Evolutionary conservation across 2,797 vertebrate genomes (phyloP).

Genomic region (Gephyroberyx darwinii): DNA sequence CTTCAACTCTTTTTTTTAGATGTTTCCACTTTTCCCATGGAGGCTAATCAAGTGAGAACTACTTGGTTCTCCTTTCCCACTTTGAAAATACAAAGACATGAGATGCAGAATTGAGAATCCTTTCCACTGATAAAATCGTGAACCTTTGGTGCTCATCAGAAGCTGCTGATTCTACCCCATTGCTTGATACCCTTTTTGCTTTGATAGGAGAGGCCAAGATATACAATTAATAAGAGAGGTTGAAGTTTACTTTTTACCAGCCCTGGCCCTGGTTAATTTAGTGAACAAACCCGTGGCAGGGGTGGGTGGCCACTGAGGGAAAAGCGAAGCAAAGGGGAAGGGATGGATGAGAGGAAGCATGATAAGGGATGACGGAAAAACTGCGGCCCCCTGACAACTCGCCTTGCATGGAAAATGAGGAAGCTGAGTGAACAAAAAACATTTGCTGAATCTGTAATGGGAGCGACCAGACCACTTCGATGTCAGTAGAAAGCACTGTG

Average conservation of each 20-base stretch:
- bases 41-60: slow-evolving; percentile 40
- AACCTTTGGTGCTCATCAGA: slow-evolving; percentile 6
- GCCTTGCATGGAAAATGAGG: slow-evolving; percentile 67
- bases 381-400: slow-evolving; percentile 61
- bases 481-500: slow-evolving; percentile 27
- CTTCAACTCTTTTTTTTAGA: slow-evolving; percentile 34
- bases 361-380: slow-evolving; percentile 66
- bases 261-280: slow-evolving; percentile 65
- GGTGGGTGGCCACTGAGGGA: slow-evolving; percentile 56
- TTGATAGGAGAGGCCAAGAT: slow-evolving; percentile 56
- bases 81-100: slow-evolving; percentile 49
- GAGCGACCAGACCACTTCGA: slow-evolving; percentile 45
- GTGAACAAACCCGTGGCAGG: slow-evolving; percentile 68
- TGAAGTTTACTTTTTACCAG: slow-evolving; percentile 60
- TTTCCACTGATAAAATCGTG: slow-evolving; percentile 32
- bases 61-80: slow-evolving; percentile 18
- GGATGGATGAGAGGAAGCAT: slow-evolving; percentile 63
- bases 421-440: slow-evolving; percentile 64
- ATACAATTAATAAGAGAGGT: slow-evolving; percentile 71
- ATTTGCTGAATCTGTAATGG: slow-evolving; percentile 70
- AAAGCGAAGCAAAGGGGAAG: slow-evolving; percentile 40
- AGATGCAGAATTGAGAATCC: slow-evolving; percentile 35
- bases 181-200: slow-evolving; percentile 30
- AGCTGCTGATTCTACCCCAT: slow-evolving; percentile 25
- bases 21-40: slow-evolving; percentile 25